Evolutionary conservation across 2,797 vertebrate species (phyloP), one percentile per base, ranked within the genome.

Genomic region (Poecilia wingei): DNA sequence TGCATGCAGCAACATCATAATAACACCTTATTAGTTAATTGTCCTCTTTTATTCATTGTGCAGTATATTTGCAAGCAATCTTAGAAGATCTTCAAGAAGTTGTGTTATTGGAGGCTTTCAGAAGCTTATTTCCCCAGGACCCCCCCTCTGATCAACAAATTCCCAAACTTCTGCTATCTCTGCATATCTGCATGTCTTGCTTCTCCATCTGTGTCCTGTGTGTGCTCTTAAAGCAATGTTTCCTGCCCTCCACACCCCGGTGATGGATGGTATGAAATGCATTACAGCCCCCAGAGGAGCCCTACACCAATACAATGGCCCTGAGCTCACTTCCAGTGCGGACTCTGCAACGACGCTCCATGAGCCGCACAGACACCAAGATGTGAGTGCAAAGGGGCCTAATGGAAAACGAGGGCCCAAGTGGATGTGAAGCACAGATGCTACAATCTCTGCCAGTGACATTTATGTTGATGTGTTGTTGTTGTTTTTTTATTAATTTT

Each of bases 241-340:
- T 94, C 92, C 93, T 90, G 92, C 86, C 89, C 89, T 87, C 92
- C 92, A 88, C 93, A 88, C 89, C 90, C 92, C 53, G 76, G 88
- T 94, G 92, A 94, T 94, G 90, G 93, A 95, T 94, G 89, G 90
- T 86, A 93, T 89, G 83, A 90, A 94, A 93, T 84, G 74, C 91
- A 90, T 93, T 94, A 95, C 89, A 85, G 93, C 93, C 91, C 94
- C 93, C 93, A 83, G 74, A 93, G 92, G 94, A 94, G 92, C 86
- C 85, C 85, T 94, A 91, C 78, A 77, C 78, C 91, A 84, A 84
- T 80, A 95, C 93, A 94, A 94, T 93, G 90, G 91, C 90, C 89
- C 90, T 92, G 93, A 93, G 91, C 93, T 93, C 90, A 93, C 93
- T 92, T 94, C 93, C 92, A 93, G 87, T 46, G 82, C 82, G 51